A percentile compares a stretch with the other conserved stretches of the same genome.
Evolutionary conservation across 2,888 invertebrate species (phyloP).

Genomic region (Antheraea yamamai): DNA sequence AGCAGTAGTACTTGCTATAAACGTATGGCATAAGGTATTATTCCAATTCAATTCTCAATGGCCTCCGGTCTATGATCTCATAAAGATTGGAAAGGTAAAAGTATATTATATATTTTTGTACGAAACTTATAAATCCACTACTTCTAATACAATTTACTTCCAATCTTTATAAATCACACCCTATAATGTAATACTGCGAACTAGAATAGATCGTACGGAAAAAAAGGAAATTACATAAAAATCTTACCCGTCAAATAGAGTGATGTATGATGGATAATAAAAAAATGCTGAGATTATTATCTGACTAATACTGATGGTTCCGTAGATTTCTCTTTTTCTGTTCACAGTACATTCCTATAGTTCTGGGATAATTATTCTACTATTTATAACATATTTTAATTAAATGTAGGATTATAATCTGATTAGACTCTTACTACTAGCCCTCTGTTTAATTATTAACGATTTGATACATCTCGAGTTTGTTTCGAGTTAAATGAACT

Average conservation of each 20-base stretch:
- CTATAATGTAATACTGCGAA: constrained; percentile 1
- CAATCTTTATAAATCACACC: background rate
- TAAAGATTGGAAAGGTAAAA: too few relatives aligned
- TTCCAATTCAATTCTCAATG: too few relatives aligned
- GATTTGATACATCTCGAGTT: too few relatives aligned
- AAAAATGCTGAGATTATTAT: constrained; percentile 45
- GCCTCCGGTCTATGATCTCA: too few relatives aligned
- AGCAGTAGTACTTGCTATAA: too few relatives aligned
- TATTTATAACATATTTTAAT: background rate
- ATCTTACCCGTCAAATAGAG: constrained; percentile 68
- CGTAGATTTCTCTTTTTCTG: too few relatives aligned
- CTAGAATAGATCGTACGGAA: constrained; percentile 22
- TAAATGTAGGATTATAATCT: background rate
- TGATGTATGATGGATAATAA: constrained; percentile 66
- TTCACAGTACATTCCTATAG: too few relatives aligned
- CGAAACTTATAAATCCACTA: background rate
- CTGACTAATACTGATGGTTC: background rate
- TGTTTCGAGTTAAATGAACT: too few relatives aligned
- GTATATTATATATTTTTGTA: too few relatives aligned
- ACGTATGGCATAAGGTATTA: too few relatives aligned
- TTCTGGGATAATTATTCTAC: too few relatives aligned
- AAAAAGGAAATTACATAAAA: constrained; percentile 52
- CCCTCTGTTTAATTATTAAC: background rate
- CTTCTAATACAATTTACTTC: background rate
- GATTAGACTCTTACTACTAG: background rate